Percentiles rank a stretch among this genome's conserved stretches.
These are phyloP conservation scores for Lysandra bellargus DNA, from an alignment of 2,888 invertebrate genomes.

Conservation along the genomic window DNA sequence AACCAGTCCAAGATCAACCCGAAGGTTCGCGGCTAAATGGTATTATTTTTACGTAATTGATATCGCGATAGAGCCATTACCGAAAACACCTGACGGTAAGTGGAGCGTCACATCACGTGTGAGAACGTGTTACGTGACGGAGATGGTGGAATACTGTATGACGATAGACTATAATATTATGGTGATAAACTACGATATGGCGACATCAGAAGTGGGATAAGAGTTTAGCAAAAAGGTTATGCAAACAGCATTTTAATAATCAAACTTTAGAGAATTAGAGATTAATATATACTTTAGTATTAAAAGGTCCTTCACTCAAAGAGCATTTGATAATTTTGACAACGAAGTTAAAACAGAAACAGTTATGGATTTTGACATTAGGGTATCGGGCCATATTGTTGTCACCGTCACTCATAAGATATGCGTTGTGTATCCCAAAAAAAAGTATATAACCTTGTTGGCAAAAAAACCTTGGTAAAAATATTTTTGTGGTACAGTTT, in stretches of 20 bases:
- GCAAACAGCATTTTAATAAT: too few species aligned
- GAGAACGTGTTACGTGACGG: constrained; percentile 11
- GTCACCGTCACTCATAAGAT: too few species aligned
- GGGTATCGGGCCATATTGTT: too few species aligned
- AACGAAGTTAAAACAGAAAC: too few species aligned
- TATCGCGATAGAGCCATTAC: constrained; percentile 31
- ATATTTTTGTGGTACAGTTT: not conserved
- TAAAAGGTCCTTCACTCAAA: too few species aligned
- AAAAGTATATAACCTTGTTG: too few species aligned
- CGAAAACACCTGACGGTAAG: constrained; percentile 25
- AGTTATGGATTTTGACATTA: too few species aligned
- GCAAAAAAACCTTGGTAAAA: too few species aligned
- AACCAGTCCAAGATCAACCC: constrained; percentile 55
- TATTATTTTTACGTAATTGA: constrained; percentile 44
- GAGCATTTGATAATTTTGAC: too few species aligned
- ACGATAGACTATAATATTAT: not conserved
- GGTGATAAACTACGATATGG: not conserved
- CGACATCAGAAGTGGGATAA: not conserved
- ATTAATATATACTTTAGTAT: too few species aligned
- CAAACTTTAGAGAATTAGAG: too few species aligned
- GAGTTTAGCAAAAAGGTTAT: not conserved
- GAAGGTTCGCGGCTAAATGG: constrained; percentile 48
- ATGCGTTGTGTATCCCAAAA: too few species aligned
- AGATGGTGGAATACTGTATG: not conserved
- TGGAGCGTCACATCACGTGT: constrained; percentile 12